Conservation (phyloP, 1,140 invertebrate species). For the Drosophila sturtevanti region DNA sequence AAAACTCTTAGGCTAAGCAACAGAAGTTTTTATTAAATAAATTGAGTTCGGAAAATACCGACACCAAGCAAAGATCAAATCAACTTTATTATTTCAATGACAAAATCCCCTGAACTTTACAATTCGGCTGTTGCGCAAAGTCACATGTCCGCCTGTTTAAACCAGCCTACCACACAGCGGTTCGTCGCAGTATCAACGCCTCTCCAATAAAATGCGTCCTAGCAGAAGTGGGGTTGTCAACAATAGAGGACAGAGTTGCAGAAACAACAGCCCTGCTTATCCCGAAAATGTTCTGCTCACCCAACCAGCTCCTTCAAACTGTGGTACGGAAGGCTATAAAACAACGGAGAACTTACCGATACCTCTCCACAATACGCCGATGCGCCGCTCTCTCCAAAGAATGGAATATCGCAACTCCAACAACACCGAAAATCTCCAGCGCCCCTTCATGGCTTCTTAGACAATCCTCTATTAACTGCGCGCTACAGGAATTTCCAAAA, state of each 20-base stretch:
- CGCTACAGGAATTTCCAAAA: constrained; percentile 14
- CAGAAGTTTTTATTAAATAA: too few relatives aligned
- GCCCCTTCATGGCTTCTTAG: constrained; percentile 3
- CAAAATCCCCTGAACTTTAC: too few relatives aligned
- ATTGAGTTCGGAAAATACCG: too few relatives aligned
- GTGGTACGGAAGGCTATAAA: constrained; percentile 6
- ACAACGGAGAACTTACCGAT: constrained; percentile 6
- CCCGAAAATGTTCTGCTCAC: constrained; percentile 3
- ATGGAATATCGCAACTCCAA: too few relatives aligned
- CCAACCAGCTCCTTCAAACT: constrained; percentile 1
- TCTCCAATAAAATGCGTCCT: constrained; percentile 2
- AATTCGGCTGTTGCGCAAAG: neutral
- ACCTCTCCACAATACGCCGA: constrained; percentile 6
- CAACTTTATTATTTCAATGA: too few relatives aligned
- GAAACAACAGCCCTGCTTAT: constrained; percentile 11
- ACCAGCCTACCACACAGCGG: constrained; percentile 1
- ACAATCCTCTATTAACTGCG: constrained; percentile 13
- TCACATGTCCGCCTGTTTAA: constrained; percentile 3
- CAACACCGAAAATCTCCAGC: constrained; percentile 4
- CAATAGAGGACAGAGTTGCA: constrained; percentile 21
- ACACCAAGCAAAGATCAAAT: too few relatives aligned
- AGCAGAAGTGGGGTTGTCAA: constrained; percentile 11
- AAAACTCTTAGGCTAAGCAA: too few relatives aligned
- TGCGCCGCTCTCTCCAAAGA: constrained; percentile 13
- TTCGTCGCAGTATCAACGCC: constrained; percentile 3